A percentile compares a stretch with the other conserved stretches of the same genome.
phyloP scores from a whole-genome alignment of 2,888 invertebrate genomes.

The Lasioglossum oenotherae region DNA sequence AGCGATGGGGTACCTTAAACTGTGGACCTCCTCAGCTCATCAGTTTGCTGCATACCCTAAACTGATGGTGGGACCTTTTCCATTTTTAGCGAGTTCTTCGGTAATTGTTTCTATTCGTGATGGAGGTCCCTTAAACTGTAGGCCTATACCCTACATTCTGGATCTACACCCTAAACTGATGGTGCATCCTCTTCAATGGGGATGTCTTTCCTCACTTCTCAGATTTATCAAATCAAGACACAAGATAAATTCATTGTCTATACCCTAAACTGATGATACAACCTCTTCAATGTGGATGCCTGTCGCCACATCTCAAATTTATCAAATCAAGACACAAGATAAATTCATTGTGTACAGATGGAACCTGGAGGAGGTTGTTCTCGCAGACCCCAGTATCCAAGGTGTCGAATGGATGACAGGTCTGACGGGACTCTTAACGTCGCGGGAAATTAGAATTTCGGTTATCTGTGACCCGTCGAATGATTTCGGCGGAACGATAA shows the following conservation, averaged over 20 bases:
- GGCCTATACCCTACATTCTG: too few species aligned
- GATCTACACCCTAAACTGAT: too few species aligned
- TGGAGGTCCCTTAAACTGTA: neutral
- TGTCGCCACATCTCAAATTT: neutral
- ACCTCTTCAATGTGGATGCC: too few species aligned
- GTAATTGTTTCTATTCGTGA: neutral
- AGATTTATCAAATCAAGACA: neutral
- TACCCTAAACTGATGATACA: too few species aligned
- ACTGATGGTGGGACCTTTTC: neutral
- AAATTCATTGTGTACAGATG: neutral
- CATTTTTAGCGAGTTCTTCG: neutral
- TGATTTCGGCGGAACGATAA: slow-evolving; percentile 60
- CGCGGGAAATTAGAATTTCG: neutral
- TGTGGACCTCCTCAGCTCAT: too few species aligned
- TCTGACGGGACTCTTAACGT: neutral
- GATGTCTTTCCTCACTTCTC: too few species aligned
- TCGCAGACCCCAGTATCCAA: neutral
- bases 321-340: neutral
- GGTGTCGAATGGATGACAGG: neutral
- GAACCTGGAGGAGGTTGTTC: neutral
- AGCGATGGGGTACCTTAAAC: neutral
- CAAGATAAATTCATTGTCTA: neutral
- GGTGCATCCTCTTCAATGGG: too few species aligned
- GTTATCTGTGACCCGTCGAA: slow-evolving; percentile 44
- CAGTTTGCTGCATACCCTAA: too few species aligned